Evolutionary conservation across 2,113 vertebrate species (phyloP), one percentile per base, ranked within the genome.

Genomic region (Alethe castanea): DNA sequence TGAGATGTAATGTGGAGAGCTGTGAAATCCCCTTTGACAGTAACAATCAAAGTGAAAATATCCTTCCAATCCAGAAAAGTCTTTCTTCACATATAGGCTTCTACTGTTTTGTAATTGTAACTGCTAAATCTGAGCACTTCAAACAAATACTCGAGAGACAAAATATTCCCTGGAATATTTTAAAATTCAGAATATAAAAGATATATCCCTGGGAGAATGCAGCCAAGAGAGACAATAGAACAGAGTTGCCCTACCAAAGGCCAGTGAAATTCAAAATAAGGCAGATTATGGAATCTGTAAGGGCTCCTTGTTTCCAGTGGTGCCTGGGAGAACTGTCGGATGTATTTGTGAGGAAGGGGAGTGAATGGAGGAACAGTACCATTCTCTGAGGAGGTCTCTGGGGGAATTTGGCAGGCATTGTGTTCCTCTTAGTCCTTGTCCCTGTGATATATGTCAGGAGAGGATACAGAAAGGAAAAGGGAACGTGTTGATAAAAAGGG

Each of bases 21-120:
- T 92, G 69, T 91, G 92, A 96, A 95, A 92, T 88, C 83, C 72
- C 36, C 77, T 94, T 86, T 89, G 95, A 91, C 65, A 94, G 86
- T 52, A 79, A 84, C 73, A 91, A 67, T 45, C 48, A 61, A 89
- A 94, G 84, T 19, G 61, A 81, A 95, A 96, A 92, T 76, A 92
- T 31, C 79, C 45, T 81, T 94, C 31, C 40, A 91, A 69, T 57
- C 38, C 15, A 52, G 79, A 74, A 92, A 86, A 81, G 25, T 40
- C 69, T 78, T 84, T 67, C 61, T 31, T 91, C 17, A 28, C 47
- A n/a, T 38, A 31, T 6, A 70, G 47, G n/a, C 25, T 84, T 79
- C 61, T 36, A 33, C 52, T 53, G 19, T 74, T 84, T 69, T 89
- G 47, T 56, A 65, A 71, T 48, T 67, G 80, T 45, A 71, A 29